These are phyloP conservation scores for Tortrix viridana DNA, from an alignment of 2,888 invertebrate species.

Conservation along the genomic window DNA sequence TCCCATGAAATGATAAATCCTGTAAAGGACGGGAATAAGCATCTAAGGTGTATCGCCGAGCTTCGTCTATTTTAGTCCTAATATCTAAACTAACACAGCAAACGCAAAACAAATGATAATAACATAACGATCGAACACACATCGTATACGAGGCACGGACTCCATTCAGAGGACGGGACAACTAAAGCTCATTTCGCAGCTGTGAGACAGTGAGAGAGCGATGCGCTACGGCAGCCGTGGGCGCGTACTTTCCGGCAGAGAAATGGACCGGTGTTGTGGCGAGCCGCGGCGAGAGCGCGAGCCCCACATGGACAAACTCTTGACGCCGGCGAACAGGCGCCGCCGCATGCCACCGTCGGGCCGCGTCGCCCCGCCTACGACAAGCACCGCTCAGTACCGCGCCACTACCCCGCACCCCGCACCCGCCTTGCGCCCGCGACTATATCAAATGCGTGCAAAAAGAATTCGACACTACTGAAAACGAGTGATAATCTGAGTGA, in stretches of 20 bases:
- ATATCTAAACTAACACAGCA: slow-evolving; percentile 75
- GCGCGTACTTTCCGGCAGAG: slow-evolving; percentile 93
- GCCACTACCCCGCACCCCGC: slow-evolving; percentile 59
- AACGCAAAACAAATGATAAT: slow-evolving; percentile 65
- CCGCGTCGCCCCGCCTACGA: slow-evolving; percentile 80
- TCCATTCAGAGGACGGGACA: slow-evolving; percentile 73
- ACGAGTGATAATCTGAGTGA: slow-evolving; percentile 74
- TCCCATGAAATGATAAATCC: slow-evolving; percentile 57
- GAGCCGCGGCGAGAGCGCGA: slow-evolving; percentile 87
- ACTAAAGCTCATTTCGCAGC: slow-evolving; percentile 68
- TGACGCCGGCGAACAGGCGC: slow-evolving; percentile 91
- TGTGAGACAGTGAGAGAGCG: slow-evolving; percentile 73
- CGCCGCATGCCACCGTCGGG: slow-evolving; percentile 88
- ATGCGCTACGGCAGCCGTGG: slow-evolving; percentile 74
- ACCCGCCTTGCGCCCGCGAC: slow-evolving; percentile 76
- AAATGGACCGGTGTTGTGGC: slow-evolving; percentile 92
- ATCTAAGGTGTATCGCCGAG: slow-evolving; percentile 72
- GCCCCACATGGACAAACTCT: slow-evolving; percentile 90
- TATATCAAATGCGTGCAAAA: slow-evolving; percentile 74
- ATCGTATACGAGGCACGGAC: slow-evolving; percentile 76
- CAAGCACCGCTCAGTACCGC: slow-evolving; percentile 77
- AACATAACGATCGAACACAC: slow-evolving; percentile 71
- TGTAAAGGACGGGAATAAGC: slow-evolving; percentile 73
- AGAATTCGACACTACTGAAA: slow-evolving; percentile 78
- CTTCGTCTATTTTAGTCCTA: slow-evolving; percentile 73